Evolutionary conservation across 2,888 invertebrate species (phyloP).

Genomic region (Drosophila macrospina): DNA sequence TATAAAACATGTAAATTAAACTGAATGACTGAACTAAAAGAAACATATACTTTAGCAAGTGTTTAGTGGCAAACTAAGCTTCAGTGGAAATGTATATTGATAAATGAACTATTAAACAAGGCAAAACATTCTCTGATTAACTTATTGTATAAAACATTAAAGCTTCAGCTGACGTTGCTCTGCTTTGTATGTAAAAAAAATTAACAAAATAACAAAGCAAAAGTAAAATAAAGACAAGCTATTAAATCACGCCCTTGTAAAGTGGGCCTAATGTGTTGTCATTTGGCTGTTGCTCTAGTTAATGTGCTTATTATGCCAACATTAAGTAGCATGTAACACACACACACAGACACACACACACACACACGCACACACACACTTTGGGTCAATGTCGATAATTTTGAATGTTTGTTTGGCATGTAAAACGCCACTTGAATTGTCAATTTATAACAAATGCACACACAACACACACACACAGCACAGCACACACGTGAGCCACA

Average conservation of each 20-base stretch:
- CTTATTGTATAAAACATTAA: too few species aligned
- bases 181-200: slow-evolving; percentile 8
- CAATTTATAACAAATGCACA: slow-evolving; percentile 64
- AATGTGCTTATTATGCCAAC: slow-evolving; percentile 60
- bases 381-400: slow-evolving; percentile 47
- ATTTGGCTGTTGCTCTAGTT: slow-evolving; percentile 60
- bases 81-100: too few species aligned
- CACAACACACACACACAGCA: slow-evolving; percentile 13
- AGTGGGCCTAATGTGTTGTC: slow-evolving; percentile 62
- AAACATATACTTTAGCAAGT: too few species aligned
- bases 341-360: slow-evolving; percentile 19
- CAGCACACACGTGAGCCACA: slow-evolving; percentile 20
- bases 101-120: too few species aligned
- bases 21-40: too few species aligned
- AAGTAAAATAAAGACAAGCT: slow-evolving; percentile 17
- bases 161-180: background rate
- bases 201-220: background rate
- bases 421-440: slow-evolving; percentile 74
- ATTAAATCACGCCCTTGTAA: slow-evolving; percentile 71
- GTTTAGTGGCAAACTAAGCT: too few species aligned
- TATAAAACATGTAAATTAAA: too few species aligned
- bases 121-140: too few species aligned
- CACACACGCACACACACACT: slow-evolving; percentile 14
- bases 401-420: slow-evolving; percentile 42
- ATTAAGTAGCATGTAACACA: slow-evolving; percentile 42